Base-by-base conservation (phyloP, 2,888 invertebrate genomes). In the Drosophila cognata region DNA sequence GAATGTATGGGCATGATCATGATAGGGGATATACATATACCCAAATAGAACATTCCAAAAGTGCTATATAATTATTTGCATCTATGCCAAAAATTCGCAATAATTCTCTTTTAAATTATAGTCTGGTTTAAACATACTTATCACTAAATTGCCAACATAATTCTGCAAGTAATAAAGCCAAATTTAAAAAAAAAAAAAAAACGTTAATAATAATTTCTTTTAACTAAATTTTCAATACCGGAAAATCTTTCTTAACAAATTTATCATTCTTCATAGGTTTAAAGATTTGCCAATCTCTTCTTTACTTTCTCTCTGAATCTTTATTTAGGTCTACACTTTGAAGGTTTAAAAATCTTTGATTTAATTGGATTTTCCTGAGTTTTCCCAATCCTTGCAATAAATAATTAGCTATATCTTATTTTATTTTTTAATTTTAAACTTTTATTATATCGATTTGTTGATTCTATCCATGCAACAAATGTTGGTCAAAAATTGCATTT, bases 1-100 rank as follows among this genome's bases (percentile, higher is more conserved):
- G 68, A 74, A 79, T 79, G 66, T 70, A 28, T 41, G 10, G 0
- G 3, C 1, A 2, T 2, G 28, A 46, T 6, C 0, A 21, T 13
- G 25, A 25, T 29, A 25, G 7, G 16, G 29, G 35, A 36, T 6
- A 10, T 33, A 25, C 5, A 25, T 25, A 10, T 16, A 25, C 25
- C 25, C 25, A 16, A 46, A 13, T 7, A 4, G 1, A 46, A 46
- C 2, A 7, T 7, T 43, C 3, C 1, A 21, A 21, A 3, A 11
- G 43, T 43, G 7, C 1, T 11, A 43, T 21, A 1, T 46, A 13
- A 13, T 21, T 7, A 21, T 43, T 43, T 1, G 3, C 1, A 7
- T 7, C 7, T 1, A 25, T 46, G 8, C 16, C 0, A 4, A 2
- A 16, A 46, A 7, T 7, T 21, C 13, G 16, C 16, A 16, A 46